A percentile compares a stretch with the other conserved stretches of the same genome.
Evolutionary conservation across 2,113 vertebrate species (phyloP).

Genomic region (Uria aalge): DNA sequence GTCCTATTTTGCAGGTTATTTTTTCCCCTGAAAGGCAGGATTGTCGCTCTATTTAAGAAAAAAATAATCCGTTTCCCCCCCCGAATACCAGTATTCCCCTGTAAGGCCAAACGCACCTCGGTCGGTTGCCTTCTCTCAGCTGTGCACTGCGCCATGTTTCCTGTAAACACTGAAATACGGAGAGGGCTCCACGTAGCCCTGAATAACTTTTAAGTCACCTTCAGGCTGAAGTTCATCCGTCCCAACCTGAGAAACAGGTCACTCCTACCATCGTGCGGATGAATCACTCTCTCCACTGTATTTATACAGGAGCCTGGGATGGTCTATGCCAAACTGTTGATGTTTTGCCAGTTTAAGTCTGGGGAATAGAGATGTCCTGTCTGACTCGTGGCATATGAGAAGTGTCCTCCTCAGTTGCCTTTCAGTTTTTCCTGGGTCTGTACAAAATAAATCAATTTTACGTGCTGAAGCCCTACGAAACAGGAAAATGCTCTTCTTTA

Average conservation of each 20-base stretch:
- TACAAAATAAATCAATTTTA: not conserved
- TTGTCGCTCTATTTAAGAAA: not conserved
- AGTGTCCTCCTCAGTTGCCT: not conserved
- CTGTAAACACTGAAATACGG: rapidly evolving
- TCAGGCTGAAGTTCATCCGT: not conserved
- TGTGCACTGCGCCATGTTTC: rapidly evolving
- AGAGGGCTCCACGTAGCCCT: not conserved
- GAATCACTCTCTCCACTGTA: not conserved
- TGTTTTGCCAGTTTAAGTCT: not conserved
- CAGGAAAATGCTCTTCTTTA: not conserved
- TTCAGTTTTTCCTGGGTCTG: not conserved
- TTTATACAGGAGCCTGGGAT: not conserved
- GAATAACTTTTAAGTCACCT: not conserved
- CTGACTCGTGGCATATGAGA: rapidly evolving
- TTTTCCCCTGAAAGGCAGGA: not conserved
- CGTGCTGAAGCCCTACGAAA: not conserved
- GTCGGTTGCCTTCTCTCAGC: not conserved
- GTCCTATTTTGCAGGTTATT: not conserved
- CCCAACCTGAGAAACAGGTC: not conserved
- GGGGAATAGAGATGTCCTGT: not conserved
- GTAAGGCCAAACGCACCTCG: not conserved
- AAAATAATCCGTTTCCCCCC: not conserved
- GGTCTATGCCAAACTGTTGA: not conserved
- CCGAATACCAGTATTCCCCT: not conserved
- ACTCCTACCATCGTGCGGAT: not conserved